Evolutionary conservation across 2,797 vertebrate genomes (phyloP).

Genomic region (Dryobates pubescens): DNA sequence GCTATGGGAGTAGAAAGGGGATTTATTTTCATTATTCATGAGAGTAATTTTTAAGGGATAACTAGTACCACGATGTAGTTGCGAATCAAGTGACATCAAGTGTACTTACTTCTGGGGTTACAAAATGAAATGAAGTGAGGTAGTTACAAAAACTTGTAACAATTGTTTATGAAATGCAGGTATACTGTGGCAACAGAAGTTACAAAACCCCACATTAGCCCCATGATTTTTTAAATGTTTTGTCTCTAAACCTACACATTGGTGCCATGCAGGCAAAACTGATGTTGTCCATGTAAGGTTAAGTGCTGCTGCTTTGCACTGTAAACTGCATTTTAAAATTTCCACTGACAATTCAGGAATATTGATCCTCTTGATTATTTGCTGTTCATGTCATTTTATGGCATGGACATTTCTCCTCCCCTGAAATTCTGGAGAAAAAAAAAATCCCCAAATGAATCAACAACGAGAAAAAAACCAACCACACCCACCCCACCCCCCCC

Average conservation of each 20-base stretch:
- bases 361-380: not conserved
- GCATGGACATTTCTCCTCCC: not conserved
- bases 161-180: slow-evolving; percentile 1
- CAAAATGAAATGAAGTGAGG: slow-evolving; percentile 29
- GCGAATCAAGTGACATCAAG: slow-evolving; percentile 49
- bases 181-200: not conserved
- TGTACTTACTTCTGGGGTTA: slow-evolving; percentile 9
- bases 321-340: not conserved
- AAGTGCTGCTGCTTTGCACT: not conserved
- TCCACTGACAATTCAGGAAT: not conserved
- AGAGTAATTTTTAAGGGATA: slow-evolving; percentile 64
- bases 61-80: slow-evolving; percentile 44
- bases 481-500: too few relatives aligned
- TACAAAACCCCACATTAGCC: not conserved
- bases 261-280: not conserved
- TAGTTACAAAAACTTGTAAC: slow-evolving; percentile 19
- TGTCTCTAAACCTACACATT: not conserved
- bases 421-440: not conserved
- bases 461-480: not conserved
- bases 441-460: not conserved
- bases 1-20: slow-evolving; percentile 57
- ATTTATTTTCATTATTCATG: slow-evolving; percentile 74
- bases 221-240: not conserved
- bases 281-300: not conserved
- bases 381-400: not conserved